Base-by-base conservation (phyloP, 2,113 vertebrate genomes). In the Himantopus leucocephalus region DNA sequence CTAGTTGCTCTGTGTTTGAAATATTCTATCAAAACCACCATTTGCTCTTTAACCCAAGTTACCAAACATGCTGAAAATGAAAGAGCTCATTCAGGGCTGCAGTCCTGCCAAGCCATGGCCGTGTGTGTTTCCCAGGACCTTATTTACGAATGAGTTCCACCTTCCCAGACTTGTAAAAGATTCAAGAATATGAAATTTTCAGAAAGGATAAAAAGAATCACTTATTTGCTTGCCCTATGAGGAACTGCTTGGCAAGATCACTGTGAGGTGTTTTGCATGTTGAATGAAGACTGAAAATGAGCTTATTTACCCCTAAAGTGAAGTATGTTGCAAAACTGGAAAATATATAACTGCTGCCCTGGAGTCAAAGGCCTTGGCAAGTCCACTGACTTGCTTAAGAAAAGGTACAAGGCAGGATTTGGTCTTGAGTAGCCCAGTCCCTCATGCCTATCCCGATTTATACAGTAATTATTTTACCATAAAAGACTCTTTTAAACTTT, bases 111-210 rank as follows among this genome's bases (percentile, higher is more conserved):
- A 95, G 71, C 92, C 5, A 12, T 91, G 88, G 77, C 92, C 81
- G 70, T 75, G 72, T 96, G 66, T 90, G 83, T 95, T 97, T 97
- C 96, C 92, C 87, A 97, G 94, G 93, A 74, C 83, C 80, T 95
- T 95, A 93, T 97, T 97, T 97, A 97, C 52, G 2, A 96, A 92
- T 68, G 68, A 96, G 89, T 97, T 98, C 83, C 75, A 82, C 85
- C 89, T 96, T 90, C 92, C 88, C 92, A 97, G 94, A 97, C 96
- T 95, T 97, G 92, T 88, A 88, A 94, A 62, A 64, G 90, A 91
- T 97, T 97, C 94, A 94, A 94, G 94, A 95, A 96, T 85, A 97
- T 82, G 92, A 97, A 95, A 74, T 95, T 93, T 96, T 96, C 83
- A 96, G 85, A 88, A 86, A 91, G 93, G 85, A 85, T 93, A 84